Evolutionary conservation across 2,888 invertebrate species (phyloP), one percentile per base, ranked within the genome.

Genomic region (Andrena minutula): DNA sequence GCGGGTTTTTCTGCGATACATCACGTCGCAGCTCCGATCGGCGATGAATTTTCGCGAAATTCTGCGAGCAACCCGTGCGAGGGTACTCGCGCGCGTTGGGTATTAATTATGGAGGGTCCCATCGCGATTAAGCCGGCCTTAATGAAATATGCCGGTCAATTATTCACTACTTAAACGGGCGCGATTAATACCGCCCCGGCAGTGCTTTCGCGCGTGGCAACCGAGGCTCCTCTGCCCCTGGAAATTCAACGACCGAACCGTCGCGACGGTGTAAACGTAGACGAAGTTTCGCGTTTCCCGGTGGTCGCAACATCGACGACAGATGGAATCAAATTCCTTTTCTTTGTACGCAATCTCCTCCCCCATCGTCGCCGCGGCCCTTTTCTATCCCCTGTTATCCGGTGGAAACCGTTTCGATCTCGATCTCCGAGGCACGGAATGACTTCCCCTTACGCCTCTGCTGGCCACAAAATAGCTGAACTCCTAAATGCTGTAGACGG

Each of bases 71-170:
- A 20, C 5, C 26, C 69, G 56, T 41, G 60, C 56, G 41, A 41
- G 41, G 16, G 70, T 61, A 65, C 35, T 41, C 49, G 64, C 30
- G 77, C 71, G 69, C 71, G 75, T 78, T 73, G 70, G 70, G 83
- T 87, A 91, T 92, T 91, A 91, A 91, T 92, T 90, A 91, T 86
- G 83, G 84, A 89, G 70, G 86, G 84, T 86, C 80, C 86, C 82
- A 83, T 81, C 84, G 86, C 89, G 89, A 91, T 90, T 90, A 90
- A 89, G 88, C 85, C 82, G 65, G 60, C 82, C 77, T 89, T 90
- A 90, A 89, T 92, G 90, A 92, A 92, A 91, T 92, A 92, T 89
- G 89, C 84, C 82, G 86, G 86, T 91, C 89, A 89, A 92, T 92
- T 90, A 91, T 91, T 92, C 89, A 86, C 83, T 88, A 86, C 89